A percentile compares a stretch with the other conserved stretches of the same genome.
These are phyloP conservation scores for Drosophila virilis DNA, from an alignment of 1,140 invertebrate species.

Conservation along the genomic window DNA sequence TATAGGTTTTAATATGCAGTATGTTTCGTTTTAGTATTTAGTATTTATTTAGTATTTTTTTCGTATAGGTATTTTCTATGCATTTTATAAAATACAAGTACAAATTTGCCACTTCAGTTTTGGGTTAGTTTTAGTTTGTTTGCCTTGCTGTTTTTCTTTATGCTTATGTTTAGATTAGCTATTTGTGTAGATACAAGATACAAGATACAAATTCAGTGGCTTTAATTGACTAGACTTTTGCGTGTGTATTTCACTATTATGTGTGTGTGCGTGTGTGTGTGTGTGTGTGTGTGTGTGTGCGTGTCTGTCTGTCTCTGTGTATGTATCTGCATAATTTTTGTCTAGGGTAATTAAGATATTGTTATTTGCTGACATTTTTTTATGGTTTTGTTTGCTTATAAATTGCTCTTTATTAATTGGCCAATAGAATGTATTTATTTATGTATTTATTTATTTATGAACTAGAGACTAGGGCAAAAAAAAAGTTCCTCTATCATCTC, in stretches of 20 bases:
- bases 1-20: constrained; percentile 43
- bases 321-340: constrained; percentile 48
- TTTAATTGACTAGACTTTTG: constrained; percentile 74
- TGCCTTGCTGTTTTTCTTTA: constrained; percentile 6
- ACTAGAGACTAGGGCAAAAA: constrained; percentile 68
- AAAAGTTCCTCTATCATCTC: constrained; percentile 21
- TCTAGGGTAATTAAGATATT: constrained; percentile 63
- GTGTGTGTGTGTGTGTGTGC: constrained; percentile 17
- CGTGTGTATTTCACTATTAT: constrained; percentile 7
- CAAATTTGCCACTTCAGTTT: constrained; percentile 49
- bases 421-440: constrained; percentile 56
- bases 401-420: constrained; percentile 79
- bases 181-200: constrained; percentile 43
- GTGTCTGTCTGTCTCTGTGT: constrained; percentile 6
- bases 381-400: constrained; percentile 48
- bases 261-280: constrained; percentile 14
- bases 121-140: constrained; percentile 13
- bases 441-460: constrained; percentile 50
- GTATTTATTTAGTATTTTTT: constrained; percentile 1
- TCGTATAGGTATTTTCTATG: constrained; percentile 40
- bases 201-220: constrained; percentile 64
- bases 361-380: constrained; percentile 39
- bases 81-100: constrained; percentile 71
- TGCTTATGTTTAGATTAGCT: constrained; percentile 59
- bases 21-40: constrained; percentile 13